Base-by-base conservation (phyloP, 2,888 invertebrate species). In the Aromia moschata region DNA sequence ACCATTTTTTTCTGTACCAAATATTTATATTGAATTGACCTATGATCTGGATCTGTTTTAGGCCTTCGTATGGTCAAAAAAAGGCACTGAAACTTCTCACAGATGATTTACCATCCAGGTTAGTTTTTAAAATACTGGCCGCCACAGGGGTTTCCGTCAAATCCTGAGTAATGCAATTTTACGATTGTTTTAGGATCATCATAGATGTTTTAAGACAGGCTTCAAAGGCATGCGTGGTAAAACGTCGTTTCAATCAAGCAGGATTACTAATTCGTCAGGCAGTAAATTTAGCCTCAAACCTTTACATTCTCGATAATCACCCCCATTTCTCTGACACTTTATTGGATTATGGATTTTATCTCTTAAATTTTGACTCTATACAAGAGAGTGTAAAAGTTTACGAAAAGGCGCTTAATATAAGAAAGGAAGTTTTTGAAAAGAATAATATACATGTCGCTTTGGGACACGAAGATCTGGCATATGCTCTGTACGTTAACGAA, bases 381-480 rank as follows among this genome's bases (percentile, higher is more conserved):
- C 85, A 86, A 64, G 90, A 92, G 75, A 92, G 94, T 74, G 93
- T 96, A n/a, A 84, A 87, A 60, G 89, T 93, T 0, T 96, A 95
- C 77, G 81, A 90, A 85, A 87, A 87, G 74, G 92, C 93, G 0
- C 81, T 95, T 61, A 83, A 85, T 38, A 89, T 92, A 33, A 87
- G 93, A 58, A 87, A 88, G 70, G 82, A 84, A 51, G 88, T 94
- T 72, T 95, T 94, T 82, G 93, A 93, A 0, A 89, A 89, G 73
- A 86, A 88, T 77, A 95, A 94, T 81, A 87, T 96, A 64, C 91
- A 92, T 79, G 92, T 96, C 68, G 96, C 96, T 0, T 87, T 92
- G 18, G 93, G 92, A 18, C 92, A 94, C 79, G 96, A 96, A 82
- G 96, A 96, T 82, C 84, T 96, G 40, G 94, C 96, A 0, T 97